Percentiles rank a stretch among this genome's conserved stretches.
phyloP scores from a whole-genome alignment of 2,888 invertebrate genomes.

The Limnephilus lunatus region DNA sequence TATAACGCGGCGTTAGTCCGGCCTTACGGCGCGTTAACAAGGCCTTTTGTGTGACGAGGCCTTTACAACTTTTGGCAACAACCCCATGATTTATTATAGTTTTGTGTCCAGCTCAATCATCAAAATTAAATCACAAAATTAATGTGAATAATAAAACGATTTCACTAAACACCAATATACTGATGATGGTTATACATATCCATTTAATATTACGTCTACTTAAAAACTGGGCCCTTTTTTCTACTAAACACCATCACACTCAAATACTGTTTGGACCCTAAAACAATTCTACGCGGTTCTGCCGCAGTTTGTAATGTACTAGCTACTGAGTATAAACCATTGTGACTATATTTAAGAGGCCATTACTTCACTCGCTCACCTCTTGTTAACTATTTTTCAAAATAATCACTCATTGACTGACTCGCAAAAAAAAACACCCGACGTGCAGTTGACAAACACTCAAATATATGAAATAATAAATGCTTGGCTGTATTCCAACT shows the following conservation, averaged over 20 bases:
- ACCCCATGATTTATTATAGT: background rate
- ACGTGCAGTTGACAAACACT: background rate
- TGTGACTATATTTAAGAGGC: background rate
- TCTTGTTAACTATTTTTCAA: background rate
- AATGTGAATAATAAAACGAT: background rate
- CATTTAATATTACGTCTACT: background rate
- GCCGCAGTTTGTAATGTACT: background rate
- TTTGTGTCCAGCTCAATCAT: background rate
- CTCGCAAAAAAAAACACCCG: background rate
- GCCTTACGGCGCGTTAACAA: too few relatives aligned
- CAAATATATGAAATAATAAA: background rate
- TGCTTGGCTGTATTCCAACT: background rate
- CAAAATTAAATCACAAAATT: background rate
- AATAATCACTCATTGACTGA: background rate
- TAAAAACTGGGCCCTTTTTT: background rate
- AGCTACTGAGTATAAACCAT: background rate
- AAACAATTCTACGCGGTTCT: background rate
- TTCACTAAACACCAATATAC: background rate
- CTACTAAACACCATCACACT: background rate
- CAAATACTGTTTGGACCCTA: background rate
- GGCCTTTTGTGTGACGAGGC: too few relatives aligned
- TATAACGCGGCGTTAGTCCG: too few relatives aligned
- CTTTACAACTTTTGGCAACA: background rate
- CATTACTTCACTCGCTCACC: background rate
- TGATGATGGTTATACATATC: background rate